These are phyloP conservation scores for Camponotus vicinus DNA, from an alignment of 1,140 invertebrate genomes.

Conservation along the genomic window DNA sequence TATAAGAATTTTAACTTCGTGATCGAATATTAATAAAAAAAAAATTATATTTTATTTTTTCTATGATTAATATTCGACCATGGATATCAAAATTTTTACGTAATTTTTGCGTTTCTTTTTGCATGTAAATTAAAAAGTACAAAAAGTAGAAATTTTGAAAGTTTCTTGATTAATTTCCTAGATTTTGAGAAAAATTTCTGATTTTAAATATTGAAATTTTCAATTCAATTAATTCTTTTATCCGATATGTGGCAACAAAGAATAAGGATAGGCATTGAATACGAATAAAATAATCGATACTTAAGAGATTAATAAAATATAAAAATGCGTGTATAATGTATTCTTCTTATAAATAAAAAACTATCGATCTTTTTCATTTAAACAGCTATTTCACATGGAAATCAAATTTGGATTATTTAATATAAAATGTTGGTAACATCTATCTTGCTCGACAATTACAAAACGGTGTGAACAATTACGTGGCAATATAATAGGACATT, in stretches of 20 bases:
- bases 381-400: background rate
- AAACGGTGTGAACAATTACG: constrained; percentile 58
- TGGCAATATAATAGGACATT: constrained; percentile 33
- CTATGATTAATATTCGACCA: background rate
- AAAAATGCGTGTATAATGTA: background rate
- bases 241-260: background rate
- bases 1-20: too few relatives aligned
- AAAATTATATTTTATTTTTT: background rate
- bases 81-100: background rate
- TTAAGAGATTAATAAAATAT: background rate
- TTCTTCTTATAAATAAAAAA: background rate
- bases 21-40: too few relatives aligned
- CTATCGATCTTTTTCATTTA: background rate
- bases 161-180: constrained; percentile 5
- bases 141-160: too few relatives aligned
- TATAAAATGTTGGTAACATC: constrained; percentile 53
- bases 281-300: background rate
- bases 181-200: background rate
- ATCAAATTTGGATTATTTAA: background rate
- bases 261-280: background rate
- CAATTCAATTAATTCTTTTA: background rate
- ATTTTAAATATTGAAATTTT: background rate
- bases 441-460: constrained; percentile 38
- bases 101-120: too few relatives aligned
- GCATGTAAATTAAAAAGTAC: too few relatives aligned